These are phyloP conservation scores for Agapetus fuscipes DNA, from an alignment of 2,888 invertebrate species.

Conservation along the genomic window DNA sequence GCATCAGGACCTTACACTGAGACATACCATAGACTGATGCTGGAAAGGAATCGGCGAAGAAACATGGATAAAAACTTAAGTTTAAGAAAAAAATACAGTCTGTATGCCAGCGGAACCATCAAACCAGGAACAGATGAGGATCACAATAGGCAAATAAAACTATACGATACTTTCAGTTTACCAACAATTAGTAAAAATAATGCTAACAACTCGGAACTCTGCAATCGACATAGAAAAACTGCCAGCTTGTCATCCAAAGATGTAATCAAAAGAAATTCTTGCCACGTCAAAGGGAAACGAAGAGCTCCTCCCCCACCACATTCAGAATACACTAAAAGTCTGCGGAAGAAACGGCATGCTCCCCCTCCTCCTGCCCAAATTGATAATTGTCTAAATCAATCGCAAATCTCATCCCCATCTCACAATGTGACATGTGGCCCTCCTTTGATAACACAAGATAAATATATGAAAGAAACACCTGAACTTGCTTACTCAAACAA, in stretches of 20 bases:
- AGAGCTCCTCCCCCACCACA: conserved; percentile 61
- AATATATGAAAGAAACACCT: no score
- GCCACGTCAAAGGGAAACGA: conserved; percentile 67
- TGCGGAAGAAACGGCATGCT: conserved; percentile 35
- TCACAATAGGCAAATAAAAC: conserved; percentile 20
- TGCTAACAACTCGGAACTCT: conserved; percentile 24
- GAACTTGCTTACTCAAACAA: no score
- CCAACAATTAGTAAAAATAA: conserved; percentile 27
- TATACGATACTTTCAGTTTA: conserved; percentile 36
- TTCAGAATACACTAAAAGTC: conserved; percentile 26
- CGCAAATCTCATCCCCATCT: conserved; percentile 19
- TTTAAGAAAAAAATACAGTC: conserved; percentile 55
- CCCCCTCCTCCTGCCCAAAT: conserved; percentile 34
- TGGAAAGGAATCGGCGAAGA: conserved; percentile 47
- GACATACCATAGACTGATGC: conserved; percentile 51
- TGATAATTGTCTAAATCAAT: no score
- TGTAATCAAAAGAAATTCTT: conserved; percentile 44
- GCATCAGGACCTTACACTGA: conserved; percentile 50
- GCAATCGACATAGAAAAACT: conserved; percentile 44
- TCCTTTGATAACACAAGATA: no score
- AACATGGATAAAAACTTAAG: conserved; percentile 52
- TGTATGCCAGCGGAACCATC: conserved; percentile 32
- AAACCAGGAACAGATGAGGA: neutral
- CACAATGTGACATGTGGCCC: no score
- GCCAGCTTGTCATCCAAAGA: conserved; percentile 53